phyloP scores from a whole-genome alignment of 2,888 invertebrate genomes.

The Acrocera orbiculus region DNA sequence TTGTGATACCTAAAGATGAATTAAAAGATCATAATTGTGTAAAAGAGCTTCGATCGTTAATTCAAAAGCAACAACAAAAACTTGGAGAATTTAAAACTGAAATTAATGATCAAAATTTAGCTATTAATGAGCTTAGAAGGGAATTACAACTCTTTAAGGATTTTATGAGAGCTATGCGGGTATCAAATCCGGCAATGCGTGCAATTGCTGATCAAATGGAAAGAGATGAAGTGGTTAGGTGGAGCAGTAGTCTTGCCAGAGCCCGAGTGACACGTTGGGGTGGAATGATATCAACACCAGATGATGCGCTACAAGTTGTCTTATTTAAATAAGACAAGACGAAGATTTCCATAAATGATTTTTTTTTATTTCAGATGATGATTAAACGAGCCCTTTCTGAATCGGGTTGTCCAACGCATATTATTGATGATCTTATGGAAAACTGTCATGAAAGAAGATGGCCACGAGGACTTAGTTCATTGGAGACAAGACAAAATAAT shows the following conservation, averaged over 20 bases:
- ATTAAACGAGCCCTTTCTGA: slow-evolving; percentile 84
- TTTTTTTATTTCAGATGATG: no score
- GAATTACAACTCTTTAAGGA: slow-evolving; percentile 80
- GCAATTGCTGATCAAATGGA: slow-evolving; percentile 90
- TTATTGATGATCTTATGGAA: slow-evolving; percentile 89
- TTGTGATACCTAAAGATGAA: slow-evolving; percentile 90
- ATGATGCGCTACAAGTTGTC: slow-evolving; percentile 73
- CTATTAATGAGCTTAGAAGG: slow-evolving; percentile 75
- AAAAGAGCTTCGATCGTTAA: slow-evolving; percentile 64
- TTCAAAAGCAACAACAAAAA: slow-evolving; percentile 74
- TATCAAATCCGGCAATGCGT: slow-evolving; percentile 80
- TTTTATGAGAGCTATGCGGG: slow-evolving; percentile 83
- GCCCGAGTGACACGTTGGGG: slow-evolving; percentile 93
- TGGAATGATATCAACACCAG: slow-evolving; percentile 96
- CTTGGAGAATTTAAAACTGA: slow-evolving; percentile 74
- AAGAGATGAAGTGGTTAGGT: slow-evolving; percentile 76
- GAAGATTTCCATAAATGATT: slow-evolving; percentile 33
- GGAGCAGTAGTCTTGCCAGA: slow-evolving; percentile 66
- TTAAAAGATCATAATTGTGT: slow-evolving; percentile 89
- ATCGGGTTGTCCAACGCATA: slow-evolving; percentile 84
- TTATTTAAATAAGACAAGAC: neutral
- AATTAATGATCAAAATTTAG: slow-evolving; percentile 66
- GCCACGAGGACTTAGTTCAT: slow-evolving; percentile 81
- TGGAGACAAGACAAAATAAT: slow-evolving; percentile 89
- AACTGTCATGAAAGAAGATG: slow-evolving; percentile 92